Evolutionary conservation across 2,113 vertebrate species (phyloP), one percentile per base, ranked within the genome.

Genomic region (Chamaea fasciata): DNA sequence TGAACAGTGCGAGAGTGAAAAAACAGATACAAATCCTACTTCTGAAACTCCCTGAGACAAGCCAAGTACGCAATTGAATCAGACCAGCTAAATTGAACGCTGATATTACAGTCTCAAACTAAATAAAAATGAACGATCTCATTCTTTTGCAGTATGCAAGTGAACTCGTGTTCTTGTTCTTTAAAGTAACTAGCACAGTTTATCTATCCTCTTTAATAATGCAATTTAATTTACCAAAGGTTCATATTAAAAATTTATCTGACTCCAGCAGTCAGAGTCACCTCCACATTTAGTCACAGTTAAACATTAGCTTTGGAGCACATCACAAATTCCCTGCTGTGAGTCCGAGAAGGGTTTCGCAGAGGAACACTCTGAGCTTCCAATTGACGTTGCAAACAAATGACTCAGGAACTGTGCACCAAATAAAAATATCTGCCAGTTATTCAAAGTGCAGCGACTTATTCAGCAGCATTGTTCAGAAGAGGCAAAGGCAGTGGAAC

Each of bases 211-310:
- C 89, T 95, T 96, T 91, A 95, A 95, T 95, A 96, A 95, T 91
- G 87, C 84, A 96, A 97, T 95, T 97, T 96, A 94, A 97, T 96
- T 96, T 94, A 94, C 83, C 84, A 87, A 94, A 95, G 76, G 87
- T 78, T 94, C 49, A 6, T 91, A 94, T 97, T 96, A 96, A 97
- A 97, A 96, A 94, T 96, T 95, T 92, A 94, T 95, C 94, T 89
- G 83, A 68, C 91, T 88, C 87, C 65, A 93, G 90, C 84, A 92
- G 78, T 81, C 57, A 52, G 68, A 96, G 90, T 84, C 94, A 97
- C 92, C 90, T 87, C 84, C 90, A 95, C 87, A 71, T 95, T 94
- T 91, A 96, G 92, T 94, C 92, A 88, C 74, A 94, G 95, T 87
- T 92, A 94, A 94, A 96, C 84, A 91, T 90, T 94, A 89, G 89